phyloP scores from a whole-genome alignment of 2,797 vertebrate genomes.

The Pseudotriccus pelzelni region DNA sequence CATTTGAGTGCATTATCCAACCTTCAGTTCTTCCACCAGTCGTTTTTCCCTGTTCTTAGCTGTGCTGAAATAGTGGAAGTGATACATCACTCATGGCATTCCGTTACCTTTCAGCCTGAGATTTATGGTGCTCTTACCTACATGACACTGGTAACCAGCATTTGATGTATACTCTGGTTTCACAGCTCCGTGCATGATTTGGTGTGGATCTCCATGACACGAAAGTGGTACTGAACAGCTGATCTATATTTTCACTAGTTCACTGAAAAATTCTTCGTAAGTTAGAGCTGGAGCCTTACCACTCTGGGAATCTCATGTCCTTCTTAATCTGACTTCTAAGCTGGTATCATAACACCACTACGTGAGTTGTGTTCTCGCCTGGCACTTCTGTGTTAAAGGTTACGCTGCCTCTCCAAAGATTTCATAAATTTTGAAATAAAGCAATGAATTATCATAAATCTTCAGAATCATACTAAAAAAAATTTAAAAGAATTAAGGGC shows the following conservation, averaged over 20 bases:
- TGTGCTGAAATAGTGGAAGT: not conserved
- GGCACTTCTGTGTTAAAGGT: slow-evolving; percentile 28
- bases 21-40: not conserved
- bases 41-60: not conserved
- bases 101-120: not conserved
- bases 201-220: not conserved
- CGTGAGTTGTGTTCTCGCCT: slow-evolving; percentile 11
- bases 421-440: not conserved
- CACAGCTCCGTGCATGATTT: not conserved
- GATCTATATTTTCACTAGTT: slow-evolving; percentile 36
- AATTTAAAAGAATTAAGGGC: not conserved
- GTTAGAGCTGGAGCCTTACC: not conserved
- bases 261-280: slow-evolving; percentile 3
- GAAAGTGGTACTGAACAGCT: not conserved
- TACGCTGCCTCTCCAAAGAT: slow-evolving; percentile 7
- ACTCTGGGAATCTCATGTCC: not conserved
- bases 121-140: slow-evolving; percentile 17
- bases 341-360: slow-evolving; percentile 19
- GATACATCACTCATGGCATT: not conserved
- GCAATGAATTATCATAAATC: not conserved
- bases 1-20: not conserved
- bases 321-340: slow-evolving; percentile 31
- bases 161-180: slow-evolving; percentile 6
- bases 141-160: not conserved
- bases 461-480: not conserved